Base-by-base conservation (phyloP, 1,140 invertebrate species). In the Camponotus vicinus region DNA sequence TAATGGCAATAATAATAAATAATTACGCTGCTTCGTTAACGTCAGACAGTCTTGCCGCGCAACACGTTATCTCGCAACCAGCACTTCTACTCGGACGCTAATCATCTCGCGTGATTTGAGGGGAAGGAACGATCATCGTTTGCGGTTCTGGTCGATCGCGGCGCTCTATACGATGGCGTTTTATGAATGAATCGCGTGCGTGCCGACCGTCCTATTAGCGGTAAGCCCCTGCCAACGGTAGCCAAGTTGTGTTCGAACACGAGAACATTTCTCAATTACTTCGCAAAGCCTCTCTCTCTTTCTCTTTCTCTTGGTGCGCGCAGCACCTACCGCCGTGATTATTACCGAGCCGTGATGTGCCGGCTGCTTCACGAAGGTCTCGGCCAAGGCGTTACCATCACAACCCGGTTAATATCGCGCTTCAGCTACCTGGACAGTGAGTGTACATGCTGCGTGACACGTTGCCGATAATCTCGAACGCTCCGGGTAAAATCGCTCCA, bases 181-280 rank as follows among this genome's bases (percentile, higher is more conserved):
- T 90, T 90, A 90, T 91, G 89, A 91, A 91, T 91, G 89, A 88
- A 91, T 91, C 89, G 89, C 89, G 89, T 91, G 89, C 89, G 89
- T 91, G 89, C 89, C 89, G 86, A 88, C 83, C 88, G 86, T 87
- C 89, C 89, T 91, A 90, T 91, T 89, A 89, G 88, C 71, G 77
- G 71, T 70, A 71, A 61, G 82, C 67, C 64, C 57, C 86, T 80
- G 84, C 85, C 86, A 86, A 88, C 90, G 86, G 87, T 88, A 88
- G 87, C 85, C 85, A 86, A 76, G 76, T 87, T 79, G 87, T 88
- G 89, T 89, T 91, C 89, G 86, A 90, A 90, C 90, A 89, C 75
- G 89, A 86, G 86, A 90, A 75, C 84, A 87, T 89, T 89, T 89
- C 85, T 91, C 89, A 90, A 91, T 91, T 92, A 92, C 87, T 86